Evolutionary conservation across 2,888 invertebrate genomes (phyloP).

Genomic region (Cosmorhoe ocellata): DNA sequence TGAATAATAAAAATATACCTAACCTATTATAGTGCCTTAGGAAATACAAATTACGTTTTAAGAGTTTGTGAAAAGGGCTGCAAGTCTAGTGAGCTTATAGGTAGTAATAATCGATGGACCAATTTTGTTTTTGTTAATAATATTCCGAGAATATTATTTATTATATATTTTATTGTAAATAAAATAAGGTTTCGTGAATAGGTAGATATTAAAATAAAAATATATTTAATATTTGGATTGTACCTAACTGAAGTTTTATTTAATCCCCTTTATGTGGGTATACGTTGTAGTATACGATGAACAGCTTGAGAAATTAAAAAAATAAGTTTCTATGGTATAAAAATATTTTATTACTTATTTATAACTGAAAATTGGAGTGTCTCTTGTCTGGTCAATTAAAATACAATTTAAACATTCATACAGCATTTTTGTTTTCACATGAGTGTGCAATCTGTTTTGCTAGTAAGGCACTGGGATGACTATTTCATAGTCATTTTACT

Average conservation of each 20-base stretch:
- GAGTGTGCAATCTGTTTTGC: neutral
- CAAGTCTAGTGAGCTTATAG: slow-evolving; percentile 21
- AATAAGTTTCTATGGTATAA: neutral
- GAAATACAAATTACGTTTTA: slow-evolving; percentile 32
- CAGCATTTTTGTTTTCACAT: too few relatives aligned
- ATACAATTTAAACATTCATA: slow-evolving; percentile 11
- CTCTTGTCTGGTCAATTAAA: slow-evolving; percentile 13
- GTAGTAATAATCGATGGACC: slow-evolving; percentile 20
- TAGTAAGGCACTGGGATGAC: slow-evolving; percentile 7
- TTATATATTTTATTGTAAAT: slow-evolving; percentile 24
- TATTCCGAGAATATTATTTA: slow-evolving; percentile 26
- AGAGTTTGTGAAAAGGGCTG: slow-evolving; percentile 14
- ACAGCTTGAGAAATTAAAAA: too few relatives aligned
- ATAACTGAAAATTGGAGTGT: slow-evolving; percentile 12
- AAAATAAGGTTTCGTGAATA: slow-evolving; percentile 17
- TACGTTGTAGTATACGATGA: too few relatives aligned
- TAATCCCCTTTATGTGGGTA: neutral
- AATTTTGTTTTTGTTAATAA: slow-evolving; percentile 20
- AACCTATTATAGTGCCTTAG: slow-evolving; percentile 22
- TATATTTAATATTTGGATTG: slow-evolving; percentile 11
- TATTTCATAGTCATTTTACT: slow-evolving; percentile 15
- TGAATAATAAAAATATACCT: neutral
- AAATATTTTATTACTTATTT: slow-evolving; percentile 15
- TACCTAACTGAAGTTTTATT: slow-evolving; percentile 12
- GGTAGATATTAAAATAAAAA: slow-evolving; percentile 17